Evolutionary conservation across 2,113 vertebrate species (phyloP).

Genomic region (Callocephalon fimbriatum): DNA sequence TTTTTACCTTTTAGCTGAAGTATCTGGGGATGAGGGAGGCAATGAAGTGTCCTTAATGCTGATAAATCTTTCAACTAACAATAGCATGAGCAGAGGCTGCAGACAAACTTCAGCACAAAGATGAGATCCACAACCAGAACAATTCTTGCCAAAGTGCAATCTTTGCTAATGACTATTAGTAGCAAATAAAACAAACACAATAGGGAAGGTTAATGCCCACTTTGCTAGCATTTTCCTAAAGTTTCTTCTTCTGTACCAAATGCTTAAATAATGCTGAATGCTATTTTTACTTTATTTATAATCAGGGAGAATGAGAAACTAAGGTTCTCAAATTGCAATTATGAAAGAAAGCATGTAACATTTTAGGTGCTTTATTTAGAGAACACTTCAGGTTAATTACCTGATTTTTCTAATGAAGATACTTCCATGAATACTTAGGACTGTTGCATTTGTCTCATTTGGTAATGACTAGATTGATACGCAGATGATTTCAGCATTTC

Average conservation of each 20-base stretch:
- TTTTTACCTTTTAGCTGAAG: not conserved
- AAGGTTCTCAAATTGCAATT: slow-evolving; percentile 46
- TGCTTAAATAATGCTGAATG: not conserved
- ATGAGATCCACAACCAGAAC: not conserved
- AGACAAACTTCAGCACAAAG: not conserved
- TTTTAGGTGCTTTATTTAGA: slow-evolving; percentile 36
- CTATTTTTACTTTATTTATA: slow-evolving; percentile 47
- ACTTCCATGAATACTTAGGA: slow-evolving; percentile 58
- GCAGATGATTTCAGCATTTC: slow-evolving; percentile 53
- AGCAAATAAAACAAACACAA: not conserved
- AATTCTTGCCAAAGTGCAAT: not conserved
- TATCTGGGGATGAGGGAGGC: not conserved
- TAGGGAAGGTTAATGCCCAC: not conserved
- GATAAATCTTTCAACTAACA: not conserved
- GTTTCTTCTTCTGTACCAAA: not conserved
- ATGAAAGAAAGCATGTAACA: slow-evolving; percentile 10
- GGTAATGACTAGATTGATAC: slow-evolving; percentile 54
- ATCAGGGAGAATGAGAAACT: slow-evolving; percentile 27
- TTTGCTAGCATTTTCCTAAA: not conserved
- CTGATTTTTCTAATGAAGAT: slow-evolving; percentile 68
- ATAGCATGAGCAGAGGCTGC: not conserved
- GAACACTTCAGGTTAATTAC: slow-evolving; percentile 60
- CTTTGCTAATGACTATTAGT: not conserved
- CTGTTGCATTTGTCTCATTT: slow-evolving; percentile 50
- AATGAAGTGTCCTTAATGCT: not conserved